These are phyloP conservation scores for Yponomeuta plumbellus DNA, from an alignment of 2,888 invertebrate species.

Conservation along the genomic window DNA sequence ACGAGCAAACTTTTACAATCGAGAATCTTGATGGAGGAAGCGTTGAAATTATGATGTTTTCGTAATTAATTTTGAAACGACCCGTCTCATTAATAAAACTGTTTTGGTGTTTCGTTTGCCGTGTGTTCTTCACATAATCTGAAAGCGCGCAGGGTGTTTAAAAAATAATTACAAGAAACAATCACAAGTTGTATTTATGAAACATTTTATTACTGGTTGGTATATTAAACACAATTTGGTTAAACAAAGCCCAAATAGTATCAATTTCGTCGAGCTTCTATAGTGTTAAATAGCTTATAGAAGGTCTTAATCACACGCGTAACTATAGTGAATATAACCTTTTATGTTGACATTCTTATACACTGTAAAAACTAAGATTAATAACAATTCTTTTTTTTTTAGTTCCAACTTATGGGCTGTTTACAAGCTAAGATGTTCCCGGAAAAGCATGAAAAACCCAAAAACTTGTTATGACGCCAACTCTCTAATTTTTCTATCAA, in stretches of 20 bases:
- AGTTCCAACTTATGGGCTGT: neutral
- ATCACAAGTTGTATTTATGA: conserved; percentile 59
- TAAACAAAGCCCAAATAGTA: conserved; percentile 70
- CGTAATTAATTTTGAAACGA: conserved; percentile 72
- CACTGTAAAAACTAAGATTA: conserved; percentile 60
- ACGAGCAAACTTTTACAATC: conserved; percentile 46
- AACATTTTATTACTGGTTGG: conserved; percentile 73
- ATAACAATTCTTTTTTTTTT: conserved; percentile 46
- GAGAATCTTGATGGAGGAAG: conserved; percentile 29
- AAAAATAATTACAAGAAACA: conserved; percentile 76
- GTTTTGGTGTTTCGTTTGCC: conserved; percentile 32
- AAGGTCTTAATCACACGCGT: conserved; percentile 61
- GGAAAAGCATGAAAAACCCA: neutral
- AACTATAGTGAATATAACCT: conserved; percentile 48
- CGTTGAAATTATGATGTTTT: conserved; percentile 49
- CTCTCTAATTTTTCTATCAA: conserved; percentile 18
- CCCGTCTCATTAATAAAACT: conserved; percentile 38
- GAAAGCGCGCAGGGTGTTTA: conserved; percentile 62
- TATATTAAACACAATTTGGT: conserved; percentile 72
- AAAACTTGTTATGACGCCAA: conserved; percentile 46
- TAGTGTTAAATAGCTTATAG: conserved; percentile 61
- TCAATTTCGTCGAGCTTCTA: conserved; percentile 45
- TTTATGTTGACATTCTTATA: conserved; percentile 57
- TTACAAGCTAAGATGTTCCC: neutral
- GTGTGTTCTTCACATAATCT: conserved; percentile 62